phyloP scores from a whole-genome alignment of 2,113 vertebrate species.

The Pelecanus crispus region DNA sequence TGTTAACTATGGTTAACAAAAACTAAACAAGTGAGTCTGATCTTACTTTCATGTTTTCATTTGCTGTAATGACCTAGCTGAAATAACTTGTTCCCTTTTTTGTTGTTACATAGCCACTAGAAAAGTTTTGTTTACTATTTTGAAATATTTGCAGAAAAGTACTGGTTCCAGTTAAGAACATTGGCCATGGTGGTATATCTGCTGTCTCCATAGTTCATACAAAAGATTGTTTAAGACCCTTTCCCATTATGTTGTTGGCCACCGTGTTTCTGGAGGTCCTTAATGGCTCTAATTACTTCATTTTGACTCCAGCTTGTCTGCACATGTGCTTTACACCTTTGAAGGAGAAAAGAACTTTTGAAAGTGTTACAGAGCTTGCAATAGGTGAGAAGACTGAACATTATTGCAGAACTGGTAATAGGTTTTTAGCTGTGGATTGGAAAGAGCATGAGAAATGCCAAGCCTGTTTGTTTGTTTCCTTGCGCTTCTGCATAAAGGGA shows the following conservation, averaged over 20 bases:
- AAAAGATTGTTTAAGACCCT: not conserved
- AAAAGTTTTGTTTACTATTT: not conserved
- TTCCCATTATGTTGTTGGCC: not conserved
- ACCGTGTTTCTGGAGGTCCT: not conserved
- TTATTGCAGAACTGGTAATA: not conserved
- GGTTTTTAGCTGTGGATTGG: not conserved
- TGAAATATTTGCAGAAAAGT: not conserved
- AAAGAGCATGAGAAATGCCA: not conserved
- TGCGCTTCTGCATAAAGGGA: not conserved
- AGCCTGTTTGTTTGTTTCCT: not conserved
- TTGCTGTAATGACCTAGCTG: not conserved
- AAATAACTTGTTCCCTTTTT: not conserved
- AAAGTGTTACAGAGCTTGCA: not conserved
- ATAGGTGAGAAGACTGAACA: not conserved
- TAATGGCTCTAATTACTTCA: not conserved
- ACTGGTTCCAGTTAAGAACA: not conserved
- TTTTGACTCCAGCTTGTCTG: not conserved
- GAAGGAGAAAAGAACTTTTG: not conserved
- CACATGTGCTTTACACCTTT: not conserved
- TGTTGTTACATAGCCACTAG: not conserved
- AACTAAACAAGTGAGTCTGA: not conserved
- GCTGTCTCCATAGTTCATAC: not conserved
- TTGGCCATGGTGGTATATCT: not conserved
- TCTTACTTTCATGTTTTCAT: not conserved
- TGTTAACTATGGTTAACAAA: not conserved